Evolutionary conservation across 2,797 vertebrate genomes (phyloP).

Genomic region (Geotrypetes seraphini): DNA sequence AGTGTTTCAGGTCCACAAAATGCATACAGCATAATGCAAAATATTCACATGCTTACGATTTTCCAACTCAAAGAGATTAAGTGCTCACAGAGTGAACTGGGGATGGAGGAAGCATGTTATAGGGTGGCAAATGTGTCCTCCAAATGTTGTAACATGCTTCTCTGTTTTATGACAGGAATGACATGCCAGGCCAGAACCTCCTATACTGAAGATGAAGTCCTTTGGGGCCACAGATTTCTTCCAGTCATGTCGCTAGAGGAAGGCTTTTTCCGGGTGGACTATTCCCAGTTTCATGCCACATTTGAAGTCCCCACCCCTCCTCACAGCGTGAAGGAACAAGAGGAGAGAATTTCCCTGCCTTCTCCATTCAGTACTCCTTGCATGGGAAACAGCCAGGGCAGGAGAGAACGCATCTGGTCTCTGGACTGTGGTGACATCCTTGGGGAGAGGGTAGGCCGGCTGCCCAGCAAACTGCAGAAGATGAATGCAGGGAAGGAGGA

Average conservation of each 20-base stretch:
- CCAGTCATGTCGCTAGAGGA: conserved; percentile 83
- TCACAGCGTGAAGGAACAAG: conserved; percentile 75
- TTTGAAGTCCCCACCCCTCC: conserved; percentile 78
- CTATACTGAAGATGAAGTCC: conserved; percentile 79
- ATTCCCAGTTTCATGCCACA: conserved; percentile 80
- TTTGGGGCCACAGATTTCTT: conserved; percentile 81
- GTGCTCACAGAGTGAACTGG: too few species aligned
- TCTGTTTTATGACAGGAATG: conserved; percentile 69
- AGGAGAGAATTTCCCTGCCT: conserved; percentile 59
- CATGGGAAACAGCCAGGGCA: conserved; percentile 23
- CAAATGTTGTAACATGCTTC: too few species aligned
- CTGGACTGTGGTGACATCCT: conserved; percentile 47
- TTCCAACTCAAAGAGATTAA: too few species aligned
- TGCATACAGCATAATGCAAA: too few species aligned
- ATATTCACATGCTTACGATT: too few species aligned
- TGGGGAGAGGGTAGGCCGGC: conserved; percentile 48
- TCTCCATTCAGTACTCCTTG: conserved; percentile 44
- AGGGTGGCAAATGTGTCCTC: neutral
- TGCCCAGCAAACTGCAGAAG: conserved; percentile 68
- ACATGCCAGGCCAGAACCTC: conserved; percentile 81
- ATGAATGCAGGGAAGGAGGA: conserved; percentile 63
- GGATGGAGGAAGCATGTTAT: too few species aligned
- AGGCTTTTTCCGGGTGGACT: conserved; percentile 80
- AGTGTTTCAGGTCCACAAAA: too few species aligned
- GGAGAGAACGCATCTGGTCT: conserved; percentile 57